Evolutionary conservation across 2,797 vertebrate genomes (phyloP), one percentile per base, ranked within the genome.

Genomic region (Selene dorsalis): DNA sequence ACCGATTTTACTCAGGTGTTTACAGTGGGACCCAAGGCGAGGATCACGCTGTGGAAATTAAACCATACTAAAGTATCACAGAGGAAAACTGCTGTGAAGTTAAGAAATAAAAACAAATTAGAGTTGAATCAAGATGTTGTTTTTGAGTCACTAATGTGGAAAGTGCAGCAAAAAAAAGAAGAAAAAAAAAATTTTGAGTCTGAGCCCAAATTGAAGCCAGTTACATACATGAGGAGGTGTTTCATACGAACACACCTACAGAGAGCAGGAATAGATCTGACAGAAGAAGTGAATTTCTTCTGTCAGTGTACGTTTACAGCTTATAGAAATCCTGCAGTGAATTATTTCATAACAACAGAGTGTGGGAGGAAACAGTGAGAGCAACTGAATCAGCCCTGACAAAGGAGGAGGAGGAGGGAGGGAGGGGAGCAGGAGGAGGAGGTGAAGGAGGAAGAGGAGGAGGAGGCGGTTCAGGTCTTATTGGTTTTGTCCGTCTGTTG

Each of bases 301-400:
- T 64, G 8, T 77, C 76, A n/a, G 58, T 69, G 69, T 65, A 71
- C 24, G 16, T 62, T 72, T 66, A 74, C 55, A 73, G 70, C 38
- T 57, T 86, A 75, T 56, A 55, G 68, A 82, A 69, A 73, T 62
- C 65, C 77, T 82, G 77, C 81, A 83, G 81, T 78, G 79, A 76
- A 76, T 66, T 57, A 41, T 86, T 84, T 89, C 58, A 76, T 79
- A 89, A 84, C 68, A 82, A 83, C 73, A 69, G 38, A 35, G 72
- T 64, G 87, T 86, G 84, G 88, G 89, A 75, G 78, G 80, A 77
- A 84, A 79, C 82, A 75, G 77, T 60, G 24, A 82, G 61, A 77
- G 52, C 47, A 30, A 73, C 76, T 78, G 75, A 89, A 83, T 87
- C 76, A 80, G 56, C 35, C 60, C 62, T 84, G 82, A 83, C 71